Percentiles rank a stretch among this genome's conserved stretches.
Conservation (phyloP, 2,113 vertebrate species). For the Corydoras sp. region DNA sequence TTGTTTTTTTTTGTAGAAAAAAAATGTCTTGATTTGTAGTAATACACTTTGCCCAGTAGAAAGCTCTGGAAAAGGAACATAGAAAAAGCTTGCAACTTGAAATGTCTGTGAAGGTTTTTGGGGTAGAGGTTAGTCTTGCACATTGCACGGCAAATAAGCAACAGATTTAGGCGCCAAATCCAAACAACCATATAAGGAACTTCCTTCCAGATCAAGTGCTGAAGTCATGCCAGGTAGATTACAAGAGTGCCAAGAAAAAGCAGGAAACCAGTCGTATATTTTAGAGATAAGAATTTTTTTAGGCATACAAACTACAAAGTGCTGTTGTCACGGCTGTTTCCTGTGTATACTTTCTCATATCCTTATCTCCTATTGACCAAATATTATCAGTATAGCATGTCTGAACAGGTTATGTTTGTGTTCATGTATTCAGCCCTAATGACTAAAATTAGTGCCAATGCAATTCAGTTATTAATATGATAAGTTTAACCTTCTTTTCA, state of each 20-base stretch:
- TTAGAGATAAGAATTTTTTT: conserved; percentile 44
- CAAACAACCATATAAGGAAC: conserved; percentile 41
- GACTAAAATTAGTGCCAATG: neutral
- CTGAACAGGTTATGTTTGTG: conserved; percentile 7
- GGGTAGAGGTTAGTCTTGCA: conserved; percentile 1
- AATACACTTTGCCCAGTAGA: neutral
- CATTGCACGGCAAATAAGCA: neutral
- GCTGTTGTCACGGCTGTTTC: conserved; percentile 43
- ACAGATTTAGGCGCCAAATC: conserved; percentile 13
- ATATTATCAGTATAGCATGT: conserved; percentile 30
- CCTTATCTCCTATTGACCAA: conserved; percentile 44
- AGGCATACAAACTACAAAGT: conserved; percentile 49
- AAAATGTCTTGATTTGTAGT: neutral
- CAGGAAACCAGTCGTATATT: conserved; percentile 48
- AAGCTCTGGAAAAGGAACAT: neutral
- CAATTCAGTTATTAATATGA: too few species aligned
- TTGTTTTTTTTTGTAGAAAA: neutral
- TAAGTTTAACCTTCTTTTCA: too few species aligned
- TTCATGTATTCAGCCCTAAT: conserved; percentile 27
- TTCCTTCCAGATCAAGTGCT: conserved; percentile 45
- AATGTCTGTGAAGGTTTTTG: neutral
- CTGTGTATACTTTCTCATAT: conserved; percentile 39
- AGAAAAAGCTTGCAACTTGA: neutral
- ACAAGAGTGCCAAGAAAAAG: conserved; percentile 40
- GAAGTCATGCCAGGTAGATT: conserved; percentile 32